Percentiles rank a stretch among this genome's conserved stretches.
These are phyloP conservation scores for Poecile atricapillus DNA, from an alignment of 2,113 vertebrate species.

Conservation along the genomic window DNA sequence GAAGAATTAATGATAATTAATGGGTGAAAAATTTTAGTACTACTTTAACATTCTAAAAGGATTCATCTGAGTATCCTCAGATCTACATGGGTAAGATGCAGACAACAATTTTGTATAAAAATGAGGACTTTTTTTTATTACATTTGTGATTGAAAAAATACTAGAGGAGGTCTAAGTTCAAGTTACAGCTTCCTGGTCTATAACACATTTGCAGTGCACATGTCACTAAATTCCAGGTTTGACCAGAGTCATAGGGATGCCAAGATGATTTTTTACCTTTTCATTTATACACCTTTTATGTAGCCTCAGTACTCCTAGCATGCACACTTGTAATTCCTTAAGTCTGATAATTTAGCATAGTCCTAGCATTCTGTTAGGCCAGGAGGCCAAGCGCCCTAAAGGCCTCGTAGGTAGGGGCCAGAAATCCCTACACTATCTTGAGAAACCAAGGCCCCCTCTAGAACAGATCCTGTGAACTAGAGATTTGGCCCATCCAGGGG, in stretches of 20 bases:
- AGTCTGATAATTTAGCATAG: no score
- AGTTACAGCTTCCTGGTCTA: background rate
- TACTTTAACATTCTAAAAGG: background rate
- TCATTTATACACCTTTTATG: background rate
- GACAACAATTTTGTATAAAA: background rate
- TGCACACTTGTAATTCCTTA: no score
- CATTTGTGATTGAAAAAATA: background rate
- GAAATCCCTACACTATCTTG: background rate
- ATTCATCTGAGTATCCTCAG: background rate
- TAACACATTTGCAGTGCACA: background rate
- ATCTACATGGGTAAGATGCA: background rate
- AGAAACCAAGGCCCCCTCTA: background rate
- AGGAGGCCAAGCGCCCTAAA: background rate
- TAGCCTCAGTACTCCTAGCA: background rate
- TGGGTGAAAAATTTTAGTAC: background rate
- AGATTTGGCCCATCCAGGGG: no score
- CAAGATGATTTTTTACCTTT: background rate
- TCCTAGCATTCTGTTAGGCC: background rate
- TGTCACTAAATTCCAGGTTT: background rate
- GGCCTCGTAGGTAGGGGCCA: rapidly evolving
- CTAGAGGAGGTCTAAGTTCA: background rate
- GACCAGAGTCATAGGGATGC: background rate
- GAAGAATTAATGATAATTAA: background rate
- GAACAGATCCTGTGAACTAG: background rate
- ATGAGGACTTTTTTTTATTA: background rate